These are phyloP conservation scores for Meloidogyne exigua DNA, from an alignment of 1,140 invertebrate species.

Conservation along the genomic window DNA sequence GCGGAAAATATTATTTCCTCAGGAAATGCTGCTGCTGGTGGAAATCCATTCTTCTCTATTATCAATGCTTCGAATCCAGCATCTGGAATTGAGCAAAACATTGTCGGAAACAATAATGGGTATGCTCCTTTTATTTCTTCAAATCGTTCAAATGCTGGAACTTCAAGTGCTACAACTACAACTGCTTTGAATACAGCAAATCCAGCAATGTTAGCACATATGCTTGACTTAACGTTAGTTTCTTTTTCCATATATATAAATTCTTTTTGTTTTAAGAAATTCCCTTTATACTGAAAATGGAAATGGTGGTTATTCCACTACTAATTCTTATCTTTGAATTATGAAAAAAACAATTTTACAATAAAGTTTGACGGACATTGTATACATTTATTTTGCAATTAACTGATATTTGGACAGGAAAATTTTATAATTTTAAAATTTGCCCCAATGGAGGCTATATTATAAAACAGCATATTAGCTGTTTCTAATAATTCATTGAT, in stretches of 20 bases:
- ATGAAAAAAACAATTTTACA: neutral
- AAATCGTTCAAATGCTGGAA: constrained; percentile 6
- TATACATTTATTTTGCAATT: neutral
- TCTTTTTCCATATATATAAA: neutral
- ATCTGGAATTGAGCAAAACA: neutral
- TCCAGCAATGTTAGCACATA: constrained; percentile 28
- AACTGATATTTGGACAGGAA: neutral
- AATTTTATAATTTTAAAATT: neutral
- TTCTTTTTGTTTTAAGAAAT: neutral
- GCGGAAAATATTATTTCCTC: constrained; percentile 15
- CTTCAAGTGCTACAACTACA: neutral
- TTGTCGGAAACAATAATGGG: neutral
- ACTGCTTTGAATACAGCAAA: constrained; percentile 6
- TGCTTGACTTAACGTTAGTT: constrained; percentile 27
- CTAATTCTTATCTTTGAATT: neutral
- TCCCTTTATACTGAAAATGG: neutral
- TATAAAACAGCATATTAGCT: neutral
- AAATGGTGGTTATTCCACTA: neutral
- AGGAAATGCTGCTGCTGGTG: neutral
- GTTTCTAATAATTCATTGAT: neutral
- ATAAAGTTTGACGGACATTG: neutral
- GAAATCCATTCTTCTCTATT: constrained; percentile 13
- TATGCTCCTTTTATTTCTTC: constrained; percentile 4
- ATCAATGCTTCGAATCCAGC: constrained; percentile 6
- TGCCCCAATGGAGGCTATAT: neutral